A percentile compares a stretch with the other conserved stretches of the same genome.
phyloP scores from a whole-genome alignment of 2,888 invertebrate genomes.

The Drosophila robusta region DNA sequence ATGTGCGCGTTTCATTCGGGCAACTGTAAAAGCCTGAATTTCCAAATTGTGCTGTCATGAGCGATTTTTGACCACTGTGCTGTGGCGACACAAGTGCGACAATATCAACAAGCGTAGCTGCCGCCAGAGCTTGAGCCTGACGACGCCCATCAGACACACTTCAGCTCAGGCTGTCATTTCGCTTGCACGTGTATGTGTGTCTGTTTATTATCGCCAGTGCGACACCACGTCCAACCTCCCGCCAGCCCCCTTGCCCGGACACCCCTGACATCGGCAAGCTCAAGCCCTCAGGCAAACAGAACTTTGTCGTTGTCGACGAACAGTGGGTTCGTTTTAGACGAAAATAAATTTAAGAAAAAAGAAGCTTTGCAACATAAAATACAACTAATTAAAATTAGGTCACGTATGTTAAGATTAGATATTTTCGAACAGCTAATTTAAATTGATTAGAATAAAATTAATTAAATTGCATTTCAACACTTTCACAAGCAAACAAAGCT shows the following conservation, averaged over 20 bases:
- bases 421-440: no score
- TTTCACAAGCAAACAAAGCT: background rate
- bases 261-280: slow-evolving; percentile 8
- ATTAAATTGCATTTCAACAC: background rate
- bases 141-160: slow-evolving; percentile 74
- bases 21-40: no score
- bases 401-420: no score
- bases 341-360: background rate
- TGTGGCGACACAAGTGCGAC: slow-evolving; percentile 53
- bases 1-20: background rate
- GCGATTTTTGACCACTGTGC: slow-evolving; percentile 50
- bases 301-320: slow-evolving; percentile 47
- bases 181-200: slow-evolving; percentile 59
- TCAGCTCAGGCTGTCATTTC: slow-evolving; percentile 68
- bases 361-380: background rate
- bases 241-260: slow-evolving; percentile 2
- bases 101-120: slow-evolving; percentile 72
- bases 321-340: slow-evolving; percentile 16
- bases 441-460: background rate
- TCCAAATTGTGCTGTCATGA: background rate
- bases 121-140: slow-evolving; percentile 57
- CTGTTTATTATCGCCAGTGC: slow-evolving; percentile 75
- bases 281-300: slow-evolving; percentile 49
- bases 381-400: background rate
- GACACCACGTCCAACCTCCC: slow-evolving; percentile 21